Evolutionary conservation across 2,888 invertebrate genomes (phyloP), one percentile per base, ranked within the genome.

Genomic region (Thereva nobilitata): DNA sequence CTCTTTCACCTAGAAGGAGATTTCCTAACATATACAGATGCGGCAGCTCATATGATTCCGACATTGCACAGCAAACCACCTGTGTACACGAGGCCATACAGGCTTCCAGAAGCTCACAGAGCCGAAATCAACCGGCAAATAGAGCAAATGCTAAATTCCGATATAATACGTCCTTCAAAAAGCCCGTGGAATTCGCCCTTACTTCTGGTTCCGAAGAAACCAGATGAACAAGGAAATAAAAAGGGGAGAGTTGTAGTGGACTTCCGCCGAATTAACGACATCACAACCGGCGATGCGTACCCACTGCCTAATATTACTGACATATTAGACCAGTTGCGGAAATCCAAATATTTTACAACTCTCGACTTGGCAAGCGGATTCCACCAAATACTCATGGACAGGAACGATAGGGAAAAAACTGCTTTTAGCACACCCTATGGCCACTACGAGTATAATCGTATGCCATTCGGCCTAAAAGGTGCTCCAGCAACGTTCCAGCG

Each of bases 161-260:
- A 50, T 34, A 23, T 50, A 9, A 50, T 50, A 1, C 4, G 23
- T 4, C 35, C 50, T 7, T 34, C 50, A 9, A 23, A 50, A 5
- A 35, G 50, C n/a, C n/a, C n/a, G n/a, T n/a, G n/a, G n/a, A n/a
- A n/a, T n/a, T 35, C 50, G 6, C 23, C 5, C 7, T 4, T 34
- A 50, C 34, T 50, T 5, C 4, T 50, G 5, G 50, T 50, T 5
- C 35, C 50, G n/a, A 50, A 50, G 50, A 50, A 50, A 50, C 35
- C 50, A 9, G 34, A 50, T 50, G 34, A 5, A 12, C 4, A 50
- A 4, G 50, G 50, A 50, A 50, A 50, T 34, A 23, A 12, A 50
- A 4, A 12, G 8, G 12, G 50, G 50, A 12, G 50, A 4, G 34
- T 50, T 50, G 23, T 50, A 12, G 50, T 12, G 23, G 35, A 12